Base-by-base conservation (phyloP, 2,888 invertebrate genomes). In the Heliconius hortense region DNA sequence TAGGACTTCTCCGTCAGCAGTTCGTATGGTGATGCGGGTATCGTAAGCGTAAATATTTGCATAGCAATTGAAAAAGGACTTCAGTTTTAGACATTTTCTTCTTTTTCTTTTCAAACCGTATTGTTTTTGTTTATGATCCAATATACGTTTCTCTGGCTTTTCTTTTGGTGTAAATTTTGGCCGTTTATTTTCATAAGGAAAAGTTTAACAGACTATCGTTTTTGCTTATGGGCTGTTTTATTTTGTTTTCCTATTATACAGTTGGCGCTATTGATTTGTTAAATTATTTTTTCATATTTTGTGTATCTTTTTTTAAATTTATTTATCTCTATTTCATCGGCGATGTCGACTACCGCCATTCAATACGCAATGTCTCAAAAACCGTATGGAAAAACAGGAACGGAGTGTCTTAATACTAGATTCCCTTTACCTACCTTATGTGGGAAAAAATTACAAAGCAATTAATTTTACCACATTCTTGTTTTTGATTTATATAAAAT, bases 11-110 rank as follows among this genome's bases (percentile, higher is more conserved):
- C 75, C 71, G 60, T 15, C 69, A 69, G 76, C 77, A 77, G 76
- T 78, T 77, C 77, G 77, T 74, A 79, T 80, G 79, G 75, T 71
- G 79, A 79, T 81, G 75, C 73, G 76, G 74, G 39, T 21, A 31
- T 60, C 76, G 76, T 80, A 80, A 80, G 79, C 79, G 77, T 76
- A 79, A 77, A 76, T 79, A 80, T 81, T 80, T 80, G 80, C 80
- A 80, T 79, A 76, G 76, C 79, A 76, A 80, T 80, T 78, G 80
- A 64, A 74, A 70, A 74, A 72, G 72, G 72, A 72, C 48, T 64
- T 70, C 56, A 68, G 53, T 76, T 73, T 76, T 53, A 62, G 63
- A 48, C 66, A 53, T 10, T 70, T 64, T 73, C 69, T 39, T 60
- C 60, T 70, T 70, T 59, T 59, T 60, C 60, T 70, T 70, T 59